Base-by-base conservation (phyloP, 1,140 invertebrate species). In the Pseudoatta argentina region DNA sequence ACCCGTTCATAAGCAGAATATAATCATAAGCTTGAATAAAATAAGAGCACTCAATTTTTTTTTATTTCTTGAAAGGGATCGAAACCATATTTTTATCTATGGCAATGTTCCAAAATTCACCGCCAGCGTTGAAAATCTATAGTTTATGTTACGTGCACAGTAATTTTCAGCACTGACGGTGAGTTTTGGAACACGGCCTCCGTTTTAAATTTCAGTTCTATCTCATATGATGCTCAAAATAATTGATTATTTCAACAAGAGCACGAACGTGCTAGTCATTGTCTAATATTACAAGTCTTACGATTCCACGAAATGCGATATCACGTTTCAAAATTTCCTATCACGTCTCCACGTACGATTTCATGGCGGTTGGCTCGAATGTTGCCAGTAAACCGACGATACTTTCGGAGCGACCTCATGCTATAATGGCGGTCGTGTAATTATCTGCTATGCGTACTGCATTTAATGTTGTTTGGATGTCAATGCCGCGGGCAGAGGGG, bases 361-460 rank as follows among this genome's bases (percentile, higher is more conserved):
- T 81, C 44, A 81, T 48, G 30, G 21, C n/a, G 78, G 8, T 24
- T 57, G 53, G 57, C 55, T 71, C 66, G 30, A 81, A 59, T 27
- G 78, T 57, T 55, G 48, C 5, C 48, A 34, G 79, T 10, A 44
- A 21, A 39, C 53, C 24, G 34, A 24, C 34, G n/a, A 82, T 73
- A 83, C 57, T 75, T 83, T 83, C 55, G 39, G 14, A 12, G 8
- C n/a, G 27, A 48, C 3, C 53, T 39, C 21, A 71, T 5, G 39
- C 39, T 75, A 59, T 75, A 83, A 83, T 83, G 69, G 57, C 79
- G 69, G 79, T 83, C 72, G 57, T 73, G 69, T 73, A 75, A 83
- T 83, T 75, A 83, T 30, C 63, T 53, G 48, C 44, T 18, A 79
- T 79, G 61, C 77, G 63, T 79, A 79, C 63, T 75, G 55, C 18